Percentiles rank a stretch among this genome's conserved stretches.
These are phyloP conservation scores for Atta colombica DNA, from an alignment of 1,140 invertebrate species.

Conservation along the genomic window DNA sequence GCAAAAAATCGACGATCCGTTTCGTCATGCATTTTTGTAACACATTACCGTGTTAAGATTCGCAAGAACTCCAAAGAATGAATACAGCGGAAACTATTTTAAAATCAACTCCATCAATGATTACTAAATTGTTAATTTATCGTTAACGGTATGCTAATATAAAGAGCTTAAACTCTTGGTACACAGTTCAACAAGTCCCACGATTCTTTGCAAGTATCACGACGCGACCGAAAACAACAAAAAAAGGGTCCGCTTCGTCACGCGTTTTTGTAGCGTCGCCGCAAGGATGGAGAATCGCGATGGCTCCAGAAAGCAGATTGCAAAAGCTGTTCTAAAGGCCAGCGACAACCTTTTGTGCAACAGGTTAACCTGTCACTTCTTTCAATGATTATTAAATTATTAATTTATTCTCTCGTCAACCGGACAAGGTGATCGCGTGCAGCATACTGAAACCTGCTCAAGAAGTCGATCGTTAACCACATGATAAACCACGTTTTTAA, in stretches of 20 bases:
- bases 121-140: conserved; percentile 28
- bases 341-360: conserved; percentile 26
- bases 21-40: conserved; percentile 58
- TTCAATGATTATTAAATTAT: conserved; percentile 42
- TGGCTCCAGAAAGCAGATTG: neutral
- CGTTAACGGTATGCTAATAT: conserved; percentile 9
- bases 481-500: conserved; percentile 31
- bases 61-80: neutral
- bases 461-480: conserved; percentile 1
- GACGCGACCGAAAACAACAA: conserved; percentile 37
- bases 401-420: conserved; percentile 23
- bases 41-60: neutral
- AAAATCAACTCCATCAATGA: neutral
- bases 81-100: neutral
- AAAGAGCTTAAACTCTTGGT: neutral
- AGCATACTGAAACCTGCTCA: neutral
- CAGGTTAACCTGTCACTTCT: conserved; percentile 11
- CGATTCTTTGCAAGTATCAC: conserved; percentile 63
- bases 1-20: conserved; percentile 54
- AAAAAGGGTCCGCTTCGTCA: conserved; percentile 64
- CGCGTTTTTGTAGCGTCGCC: conserved; percentile 50
- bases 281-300: conserved; percentile 18
- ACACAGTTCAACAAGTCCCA: conserved; percentile 57
- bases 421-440: neutral
- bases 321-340: conserved; percentile 9